phyloP scores from a whole-genome alignment of 1,140 invertebrate genomes.

The Lutraria rhynchaena region DNA sequence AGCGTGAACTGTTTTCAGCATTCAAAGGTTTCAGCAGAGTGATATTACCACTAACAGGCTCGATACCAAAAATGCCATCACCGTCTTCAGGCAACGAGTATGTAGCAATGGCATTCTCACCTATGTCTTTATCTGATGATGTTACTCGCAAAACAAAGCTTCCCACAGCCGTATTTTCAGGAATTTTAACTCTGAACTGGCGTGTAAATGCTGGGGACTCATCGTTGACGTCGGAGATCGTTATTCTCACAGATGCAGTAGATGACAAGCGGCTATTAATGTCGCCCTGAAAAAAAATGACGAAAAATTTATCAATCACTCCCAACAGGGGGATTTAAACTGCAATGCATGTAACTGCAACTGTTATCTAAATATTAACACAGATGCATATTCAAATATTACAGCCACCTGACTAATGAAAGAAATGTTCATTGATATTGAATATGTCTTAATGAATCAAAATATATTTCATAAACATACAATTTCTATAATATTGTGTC shows the following conservation, averaged over 20 bases:
- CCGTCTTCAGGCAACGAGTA: slow-evolving; percentile 90
- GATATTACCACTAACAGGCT: slow-evolving; percentile 93
- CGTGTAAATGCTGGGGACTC: slow-evolving; percentile 96
- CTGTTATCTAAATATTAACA: too few species aligned
- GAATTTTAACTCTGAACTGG: slow-evolving; percentile 96
- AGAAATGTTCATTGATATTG: too few species aligned
- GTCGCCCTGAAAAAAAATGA: slow-evolving; percentile 74
- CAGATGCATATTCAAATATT: too few species aligned
- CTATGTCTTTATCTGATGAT: slow-evolving; percentile 89
- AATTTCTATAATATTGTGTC: too few species aligned
- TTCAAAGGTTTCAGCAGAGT: slow-evolving; percentile 93
- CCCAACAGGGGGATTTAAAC: too few species aligned
- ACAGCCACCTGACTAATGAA: too few species aligned
- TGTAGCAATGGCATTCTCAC: slow-evolving; percentile 90
- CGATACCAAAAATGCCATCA: slow-evolving; percentile 94
- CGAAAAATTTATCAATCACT: too few species aligned
- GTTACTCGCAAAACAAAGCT: slow-evolving; percentile 96
- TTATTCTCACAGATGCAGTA: slow-evolving; percentile 92
- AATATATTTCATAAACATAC: too few species aligned
- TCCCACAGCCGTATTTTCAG: slow-evolving; percentile 96
- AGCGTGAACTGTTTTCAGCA: slow-evolving; percentile 86
- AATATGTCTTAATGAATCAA: too few species aligned
- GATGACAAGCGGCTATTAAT: slow-evolving; percentile 86
- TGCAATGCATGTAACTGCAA: too few species aligned
- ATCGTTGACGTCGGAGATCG: slow-evolving; percentile 96